These are phyloP conservation scores for Acridotheres tristis DNA, from an alignment of 2,797 vertebrate genomes.

Conservation along the genomic window DNA sequence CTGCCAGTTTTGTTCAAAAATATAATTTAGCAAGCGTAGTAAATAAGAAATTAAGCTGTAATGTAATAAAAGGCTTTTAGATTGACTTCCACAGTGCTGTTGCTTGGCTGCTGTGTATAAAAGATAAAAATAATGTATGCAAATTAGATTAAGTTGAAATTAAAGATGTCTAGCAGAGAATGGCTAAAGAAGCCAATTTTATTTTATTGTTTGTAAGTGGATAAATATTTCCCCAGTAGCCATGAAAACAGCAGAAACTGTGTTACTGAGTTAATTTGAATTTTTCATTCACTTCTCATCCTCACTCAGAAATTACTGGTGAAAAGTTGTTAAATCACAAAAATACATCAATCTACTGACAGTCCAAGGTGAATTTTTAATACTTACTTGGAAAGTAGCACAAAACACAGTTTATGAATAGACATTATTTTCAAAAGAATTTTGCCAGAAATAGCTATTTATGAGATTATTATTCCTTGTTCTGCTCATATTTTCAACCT, in stretches of 20 bases:
- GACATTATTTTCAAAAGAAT: neutral
- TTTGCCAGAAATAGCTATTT: neutral
- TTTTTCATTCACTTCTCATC: neutral
- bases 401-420: neutral
- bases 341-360: neutral
- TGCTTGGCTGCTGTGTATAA: constrained; percentile 50
- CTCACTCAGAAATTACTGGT: neutral
- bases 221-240: constrained; percentile 46
- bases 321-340: neutral
- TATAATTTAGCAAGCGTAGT: constrained; percentile 25
- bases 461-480: neutral
- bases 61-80: constrained; percentile 51
- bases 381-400: neutral
- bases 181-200: constrained; percentile 35
- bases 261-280: neutral
- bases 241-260: neutral
- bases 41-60: constrained; percentile 58
- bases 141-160: constrained; percentile 66
- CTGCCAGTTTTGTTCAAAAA: constrained; percentile 58
- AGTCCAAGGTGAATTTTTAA: neutral
- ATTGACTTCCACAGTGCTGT: constrained; percentile 21
- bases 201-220: constrained; percentile 44
- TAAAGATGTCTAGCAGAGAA: constrained; percentile 59
- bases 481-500: neutral
- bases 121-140: constrained; percentile 73